phyloP scores from a whole-genome alignment of 2,888 invertebrate species.

The Patella pellucida region DNA sequence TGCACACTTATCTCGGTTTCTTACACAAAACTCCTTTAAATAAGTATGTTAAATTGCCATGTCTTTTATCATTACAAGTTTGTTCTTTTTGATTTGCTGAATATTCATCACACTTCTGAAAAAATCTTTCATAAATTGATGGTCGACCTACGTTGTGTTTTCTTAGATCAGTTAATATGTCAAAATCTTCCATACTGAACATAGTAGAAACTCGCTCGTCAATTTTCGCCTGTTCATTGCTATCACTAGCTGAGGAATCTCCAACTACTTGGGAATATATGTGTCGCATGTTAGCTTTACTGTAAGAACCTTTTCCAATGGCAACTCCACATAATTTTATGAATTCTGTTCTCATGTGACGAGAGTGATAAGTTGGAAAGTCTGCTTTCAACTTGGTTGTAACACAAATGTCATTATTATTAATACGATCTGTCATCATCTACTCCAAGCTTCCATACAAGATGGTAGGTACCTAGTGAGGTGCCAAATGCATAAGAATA shows the following conservation, averaged over 20 bases:
- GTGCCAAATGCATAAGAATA: background rate
- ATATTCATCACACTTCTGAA: constrained; percentile 17
- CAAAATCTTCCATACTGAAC: constrained; percentile 13
- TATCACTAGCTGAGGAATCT: constrained; percentile 5
- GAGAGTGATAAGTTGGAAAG: constrained; percentile 13
- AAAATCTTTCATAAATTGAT: constrained; percentile 6
- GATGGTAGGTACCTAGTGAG: background rate
- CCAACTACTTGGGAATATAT: background rate
- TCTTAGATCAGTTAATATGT: constrained; percentile 7
- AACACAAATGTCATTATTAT: too few species aligned
- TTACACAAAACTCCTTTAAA: constrained; percentile 13
- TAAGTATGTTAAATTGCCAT: constrained; percentile 15
- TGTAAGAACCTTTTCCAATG: too few species aligned
- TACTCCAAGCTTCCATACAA: background rate
- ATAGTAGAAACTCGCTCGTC: background rate
- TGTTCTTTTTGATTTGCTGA: background rate
- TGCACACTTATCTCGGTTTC: constrained; percentile 5
- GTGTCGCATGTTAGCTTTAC: background rate
- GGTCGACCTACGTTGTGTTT: constrained; percentile 13
- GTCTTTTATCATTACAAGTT: constrained; percentile 18
- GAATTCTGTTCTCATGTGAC: constrained; percentile 17
- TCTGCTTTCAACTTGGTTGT: background rate
- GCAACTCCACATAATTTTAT: constrained; percentile 13
- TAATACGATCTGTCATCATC: background rate
- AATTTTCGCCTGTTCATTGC: constrained; percentile 1